Evolutionary conservation across 2,888 invertebrate species (phyloP), one percentile per base, ranked within the genome.

Genomic region (Leucania comma): DNA sequence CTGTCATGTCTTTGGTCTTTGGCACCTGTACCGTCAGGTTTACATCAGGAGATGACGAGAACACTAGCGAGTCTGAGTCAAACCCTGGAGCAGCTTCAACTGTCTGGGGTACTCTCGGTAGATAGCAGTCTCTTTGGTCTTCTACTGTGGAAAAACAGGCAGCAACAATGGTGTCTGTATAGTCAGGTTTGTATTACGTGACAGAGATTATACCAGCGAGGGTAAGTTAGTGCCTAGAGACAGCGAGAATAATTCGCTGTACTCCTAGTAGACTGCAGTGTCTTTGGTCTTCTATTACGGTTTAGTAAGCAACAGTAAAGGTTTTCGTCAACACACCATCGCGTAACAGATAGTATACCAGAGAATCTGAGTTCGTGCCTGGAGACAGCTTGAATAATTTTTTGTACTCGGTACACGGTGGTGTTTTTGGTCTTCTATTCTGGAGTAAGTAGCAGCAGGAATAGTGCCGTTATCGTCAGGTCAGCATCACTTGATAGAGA

Each of bases 101-200:
- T 99, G 98, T 68, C 98, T 97, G 91, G 98, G 98, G 97, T 99
- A 99, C 93, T 99, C 99, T 89, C 98, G 97, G 96, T 35, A 56
- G 1, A 56, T 32, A 35, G 10, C 20, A 20, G n/a, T n/a, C 2
- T 46, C n/a, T 20, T n/a, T 48, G 54, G 29, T 20, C 26, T 56
- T 1, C 20, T 29, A 3, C 4, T 29, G 20, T 3, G 29, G 32
- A 3, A 9, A 3, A 12, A 1, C 0, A 3, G 59, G 35, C 10
- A 5, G 38, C 0, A 22, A 53, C 8, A 77, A 12, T 14, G 99
- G 99, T 6, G 98, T 98, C 90, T 99, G 98, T 5, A 99, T 4
- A 4, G 38, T 12, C 5, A 38, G 8, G 8, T 35, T 6, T 35
- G 9, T 6, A 6, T 35, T 6, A 35, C 35, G 9, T 35, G 35